A percentile compares a stretch with the other conserved stretches of the same genome.
Conservation (phyloP, 2,888 invertebrate genomes). For the Synergus itoensis region DNA sequence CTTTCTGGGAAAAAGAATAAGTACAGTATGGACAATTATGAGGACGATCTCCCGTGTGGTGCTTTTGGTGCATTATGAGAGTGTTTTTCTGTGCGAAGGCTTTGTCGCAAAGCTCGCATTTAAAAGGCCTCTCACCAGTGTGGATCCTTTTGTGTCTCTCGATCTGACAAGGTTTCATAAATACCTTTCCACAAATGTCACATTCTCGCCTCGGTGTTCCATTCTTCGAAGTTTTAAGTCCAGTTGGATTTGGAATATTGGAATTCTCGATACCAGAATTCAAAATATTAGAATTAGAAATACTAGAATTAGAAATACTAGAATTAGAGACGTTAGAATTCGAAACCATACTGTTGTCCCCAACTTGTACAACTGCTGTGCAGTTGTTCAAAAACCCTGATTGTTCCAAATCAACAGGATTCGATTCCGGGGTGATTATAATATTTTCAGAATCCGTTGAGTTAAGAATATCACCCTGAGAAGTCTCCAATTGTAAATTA, state of each 20-base stretch:
- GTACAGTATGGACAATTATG: slow-evolving; percentile 81
- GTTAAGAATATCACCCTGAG: neutral
- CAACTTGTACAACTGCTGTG: neutral
- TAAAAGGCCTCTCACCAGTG: slow-evolving; percentile 81
- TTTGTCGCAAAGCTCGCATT: slow-evolving; percentile 81
- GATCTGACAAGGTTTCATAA: slow-evolving; percentile 80
- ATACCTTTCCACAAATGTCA: slow-evolving; percentile 78
- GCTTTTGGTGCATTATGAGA: slow-evolving; percentile 81
- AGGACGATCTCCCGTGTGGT: slow-evolving; percentile 81
- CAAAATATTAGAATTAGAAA: neutral
- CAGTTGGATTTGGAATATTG: slow-evolving; percentile 5
- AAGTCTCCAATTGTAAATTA: slow-evolving; percentile 14
- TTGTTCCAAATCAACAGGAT: slow-evolving; percentile 22
- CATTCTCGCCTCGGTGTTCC: slow-evolving; percentile 66
- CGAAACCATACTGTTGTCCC: neutral
- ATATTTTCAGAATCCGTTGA: slow-evolving; percentile 10
- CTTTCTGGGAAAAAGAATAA: slow-evolving; percentile 81
- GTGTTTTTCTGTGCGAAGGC: slow-evolving; percentile 82
- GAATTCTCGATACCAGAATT: neutral
- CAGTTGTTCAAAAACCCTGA: slow-evolving; percentile 23
- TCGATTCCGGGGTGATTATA: slow-evolving; percentile 10
- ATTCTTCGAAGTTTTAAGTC: slow-evolving; percentile 23
- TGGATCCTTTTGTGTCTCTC: slow-evolving; percentile 80
- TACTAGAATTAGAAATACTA: slow-evolving; percentile 10
- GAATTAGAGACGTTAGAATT: slow-evolving; percentile 7